A percentile compares a stretch with the other conserved stretches of the same genome.
Conservation (phyloP, 2,113 vertebrate species). For the Ammodytes marinus region DNA sequence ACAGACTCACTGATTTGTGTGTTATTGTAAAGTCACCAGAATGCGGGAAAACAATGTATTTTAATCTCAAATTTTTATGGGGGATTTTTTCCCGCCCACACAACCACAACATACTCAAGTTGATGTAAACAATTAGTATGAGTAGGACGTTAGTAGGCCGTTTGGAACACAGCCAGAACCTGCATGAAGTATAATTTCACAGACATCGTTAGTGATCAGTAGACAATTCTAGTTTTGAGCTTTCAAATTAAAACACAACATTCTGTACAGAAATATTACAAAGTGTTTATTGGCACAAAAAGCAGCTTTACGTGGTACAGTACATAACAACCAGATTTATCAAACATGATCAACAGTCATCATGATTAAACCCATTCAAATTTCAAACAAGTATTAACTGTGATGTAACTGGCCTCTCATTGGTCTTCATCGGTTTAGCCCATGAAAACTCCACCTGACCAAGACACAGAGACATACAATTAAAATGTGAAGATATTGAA, state of each 20-base stretch:
- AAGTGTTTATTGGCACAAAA: conserved; percentile 31
- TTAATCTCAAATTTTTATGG: too few species aligned
- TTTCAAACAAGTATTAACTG: background rate
- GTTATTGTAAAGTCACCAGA: too few species aligned
- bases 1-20: too few species aligned
- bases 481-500: background rate
- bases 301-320: background rate
- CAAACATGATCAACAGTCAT: background rate
- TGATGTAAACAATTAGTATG: too few species aligned
- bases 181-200: background rate
- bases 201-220: background rate
- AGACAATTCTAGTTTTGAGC: background rate
- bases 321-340: conserved; percentile 10
- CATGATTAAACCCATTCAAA: background rate
- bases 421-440: conserved; percentile 65
- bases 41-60: too few species aligned
- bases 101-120: too few species aligned
- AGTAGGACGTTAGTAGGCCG: too few species aligned
- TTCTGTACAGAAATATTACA: conserved; percentile 9
- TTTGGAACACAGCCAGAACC: too few species aligned
- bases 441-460: conserved; percentile 84
- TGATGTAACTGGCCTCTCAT: background rate
- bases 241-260: background rate
- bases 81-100: too few species aligned
- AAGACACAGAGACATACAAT: background rate